Conservation (phyloP, 2,888 invertebrate genomes). For the Acleris cristana region DNA sequence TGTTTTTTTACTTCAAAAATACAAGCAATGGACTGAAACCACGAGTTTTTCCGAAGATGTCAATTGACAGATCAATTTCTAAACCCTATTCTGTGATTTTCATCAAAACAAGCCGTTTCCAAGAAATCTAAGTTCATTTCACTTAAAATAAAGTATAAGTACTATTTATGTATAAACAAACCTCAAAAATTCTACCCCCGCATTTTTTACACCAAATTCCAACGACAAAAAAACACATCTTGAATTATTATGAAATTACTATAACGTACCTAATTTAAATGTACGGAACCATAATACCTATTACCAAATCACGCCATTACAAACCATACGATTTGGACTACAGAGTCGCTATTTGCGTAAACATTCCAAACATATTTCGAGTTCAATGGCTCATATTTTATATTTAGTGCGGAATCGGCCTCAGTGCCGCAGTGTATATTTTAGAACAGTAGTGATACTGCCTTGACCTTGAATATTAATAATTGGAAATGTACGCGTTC, state of each 20-base stretch:
- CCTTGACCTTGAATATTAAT: not conserved
- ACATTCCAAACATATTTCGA: constrained; percentile 16
- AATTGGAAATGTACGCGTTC: not conserved
- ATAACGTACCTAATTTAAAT: constrained; percentile 1
- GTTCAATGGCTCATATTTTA: constrained; percentile 38
- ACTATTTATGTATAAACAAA: too few relatives aligned
- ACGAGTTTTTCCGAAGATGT: too few relatives aligned
- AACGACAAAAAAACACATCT: not conserved
- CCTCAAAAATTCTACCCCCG: too few relatives aligned
- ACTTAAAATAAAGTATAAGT: too few relatives aligned
- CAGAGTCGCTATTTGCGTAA: constrained; percentile 21
- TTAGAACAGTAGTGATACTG: constrained; percentile 10
- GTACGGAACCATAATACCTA: constrained; percentile 1
- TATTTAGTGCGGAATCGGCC: constrained; percentile 25
- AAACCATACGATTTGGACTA: not conserved
- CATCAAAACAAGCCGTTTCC: too few relatives aligned
- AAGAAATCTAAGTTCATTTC: too few relatives aligned
- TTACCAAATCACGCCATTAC: constrained; percentile 1
- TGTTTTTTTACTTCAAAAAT: too few relatives aligned
- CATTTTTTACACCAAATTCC: too few relatives aligned
- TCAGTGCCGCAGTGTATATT: constrained; percentile 10
- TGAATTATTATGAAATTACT: constrained; percentile 25
- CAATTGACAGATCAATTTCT: too few relatives aligned
- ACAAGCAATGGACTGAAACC: too few relatives aligned
- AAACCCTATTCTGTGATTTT: too few relatives aligned